These are phyloP conservation scores for Parotocinclus haroldoi DNA, from an alignment of 2,797 vertebrate genomes.

Conservation along the genomic window DNA sequence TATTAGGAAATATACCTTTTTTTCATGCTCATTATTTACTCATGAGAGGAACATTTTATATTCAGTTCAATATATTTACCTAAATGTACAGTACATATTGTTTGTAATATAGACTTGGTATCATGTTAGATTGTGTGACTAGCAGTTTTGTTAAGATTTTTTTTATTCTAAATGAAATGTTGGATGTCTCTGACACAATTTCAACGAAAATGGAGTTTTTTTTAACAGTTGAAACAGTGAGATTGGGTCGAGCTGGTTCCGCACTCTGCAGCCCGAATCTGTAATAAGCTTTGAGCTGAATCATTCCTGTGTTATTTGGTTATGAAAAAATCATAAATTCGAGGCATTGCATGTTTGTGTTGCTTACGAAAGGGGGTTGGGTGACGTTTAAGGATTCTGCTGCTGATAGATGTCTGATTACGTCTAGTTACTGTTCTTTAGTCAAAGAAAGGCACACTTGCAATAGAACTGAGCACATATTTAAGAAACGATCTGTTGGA, in stretches of 20 bases:
- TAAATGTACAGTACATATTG: slow-evolving; percentile 67
- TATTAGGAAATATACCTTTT: slow-evolving; percentile 60
- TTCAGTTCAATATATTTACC: slow-evolving; percentile 71
- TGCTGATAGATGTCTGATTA: slow-evolving; percentile 4
- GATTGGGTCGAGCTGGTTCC: neutral
- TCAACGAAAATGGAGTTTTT: neutral
- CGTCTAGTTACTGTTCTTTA: neutral
- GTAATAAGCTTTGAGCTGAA: slow-evolving; percentile 13
- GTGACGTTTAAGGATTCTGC: slow-evolving; percentile 16
- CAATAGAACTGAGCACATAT: slow-evolving; percentile 37
- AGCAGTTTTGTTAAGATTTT: slow-evolving; percentile 57
- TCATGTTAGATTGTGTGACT: slow-evolving; percentile 59
- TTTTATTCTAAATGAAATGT: slow-evolving; percentile 45
- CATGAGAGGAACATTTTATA: slow-evolving; percentile 71
- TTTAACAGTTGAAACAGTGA: slow-evolving; percentile 12
- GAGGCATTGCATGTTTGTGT: slow-evolving; percentile 1
- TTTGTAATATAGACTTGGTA: slow-evolving; percentile 69
- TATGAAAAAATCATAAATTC: neutral
- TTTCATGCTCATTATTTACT: slow-evolving; percentile 77
- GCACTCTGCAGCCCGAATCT: slow-evolving; percentile 10
- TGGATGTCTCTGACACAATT: slow-evolving; percentile 9
- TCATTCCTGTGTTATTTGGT: slow-evolving; percentile 1
- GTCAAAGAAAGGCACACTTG: slow-evolving; percentile 26
- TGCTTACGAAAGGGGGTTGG: slow-evolving; percentile 6
- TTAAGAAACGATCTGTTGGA: slow-evolving; percentile 7